A percentile compares a stretch with the other conserved stretches of the same genome.
These are phyloP conservation scores for Naja naja DNA, from an alignment of 2,113 vertebrate species.

Conservation along the genomic window DNA sequence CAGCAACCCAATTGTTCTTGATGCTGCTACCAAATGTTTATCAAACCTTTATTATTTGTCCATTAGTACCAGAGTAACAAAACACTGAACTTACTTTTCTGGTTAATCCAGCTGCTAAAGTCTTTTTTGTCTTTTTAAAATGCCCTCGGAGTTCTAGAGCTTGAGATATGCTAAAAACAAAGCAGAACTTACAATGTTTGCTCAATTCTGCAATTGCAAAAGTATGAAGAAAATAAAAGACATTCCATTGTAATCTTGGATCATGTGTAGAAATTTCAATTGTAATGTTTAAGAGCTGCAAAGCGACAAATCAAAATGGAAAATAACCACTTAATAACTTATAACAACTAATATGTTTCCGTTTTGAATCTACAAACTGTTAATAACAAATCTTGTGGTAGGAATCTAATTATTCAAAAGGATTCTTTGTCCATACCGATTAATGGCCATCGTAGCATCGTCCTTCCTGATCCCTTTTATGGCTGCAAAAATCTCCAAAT, in stretches of 20 bases:
- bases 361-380: not conserved
- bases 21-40: not conserved
- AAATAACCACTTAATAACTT: not conserved
- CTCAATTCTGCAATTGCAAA: not conserved
- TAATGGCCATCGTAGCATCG: slow-evolving; percentile 65
- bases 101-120: slow-evolving; percentile 57
- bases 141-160: slow-evolving; percentile 55
- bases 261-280: too few relatives aligned
- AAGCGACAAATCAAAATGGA: not conserved
- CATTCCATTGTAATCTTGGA: not conserved
- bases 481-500: slow-evolving; percentile 77
- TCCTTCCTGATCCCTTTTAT: slow-evolving; percentile 68
- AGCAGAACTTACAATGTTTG: not conserved
- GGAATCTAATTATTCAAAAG: not conserved
- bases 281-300: not conserved
- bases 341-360: not conserved
- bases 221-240: not conserved
- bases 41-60: not conserved
- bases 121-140: slow-evolving; percentile 44
- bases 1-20: not conserved
- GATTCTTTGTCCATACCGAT: slow-evolving; percentile 60
- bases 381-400: not conserved
- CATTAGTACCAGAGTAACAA: fast-evolving
- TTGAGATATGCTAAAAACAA: slow-evolving; percentile 48
- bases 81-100: slow-evolving; percentile 39